Evolutionary conservation across 2,888 invertebrate genomes (phyloP), one percentile per base, ranked within the genome.

Genomic region (Byasa hedistus): DNA sequence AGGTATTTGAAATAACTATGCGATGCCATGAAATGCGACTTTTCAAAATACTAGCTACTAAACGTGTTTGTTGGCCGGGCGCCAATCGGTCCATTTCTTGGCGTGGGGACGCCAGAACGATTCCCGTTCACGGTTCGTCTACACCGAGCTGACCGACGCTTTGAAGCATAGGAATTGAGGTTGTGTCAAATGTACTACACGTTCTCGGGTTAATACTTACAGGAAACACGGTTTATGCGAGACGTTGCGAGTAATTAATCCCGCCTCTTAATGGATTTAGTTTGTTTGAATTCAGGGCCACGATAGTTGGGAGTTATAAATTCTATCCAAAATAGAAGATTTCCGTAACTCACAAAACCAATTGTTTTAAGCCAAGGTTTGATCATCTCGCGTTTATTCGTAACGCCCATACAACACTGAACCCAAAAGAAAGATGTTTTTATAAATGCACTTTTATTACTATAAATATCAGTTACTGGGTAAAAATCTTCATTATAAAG

Each of bases 51-150:
- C 32, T 32, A 51, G 22, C 32, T 22, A 55, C 22, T 39, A 22
- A 56, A 19, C 70, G 70, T 79, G 75, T 75, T 71, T 69, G 65
- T 83, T 90, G 91, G 91, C 86, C 59, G 17, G 12, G 3, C 71
- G 87, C 91, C 91, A 91, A 84, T 74, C 86, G 83, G 81, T 88
- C 82, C 86, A 85, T 88, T 87, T 89, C 86, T 84, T 77, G 81
- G 82, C 80, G 79, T 76, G 81, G 79, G 78, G 77, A 81, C 79
- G 80, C 76, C 74, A 80, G 80, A 85, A 83, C 85, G 86, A 87
- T 89, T 83, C 83, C 83, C 77, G 87, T 88, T 87, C 87, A 86
- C 85, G 86, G 86, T 85, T 88, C 88, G 83, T 86, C 82, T 86
- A 81, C 80, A 79, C 80, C 79, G 79, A 76, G 76, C 83, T 84